phyloP scores from a whole-genome alignment of 2,113 vertebrate species.

The Corythaeola cristata region DNA sequence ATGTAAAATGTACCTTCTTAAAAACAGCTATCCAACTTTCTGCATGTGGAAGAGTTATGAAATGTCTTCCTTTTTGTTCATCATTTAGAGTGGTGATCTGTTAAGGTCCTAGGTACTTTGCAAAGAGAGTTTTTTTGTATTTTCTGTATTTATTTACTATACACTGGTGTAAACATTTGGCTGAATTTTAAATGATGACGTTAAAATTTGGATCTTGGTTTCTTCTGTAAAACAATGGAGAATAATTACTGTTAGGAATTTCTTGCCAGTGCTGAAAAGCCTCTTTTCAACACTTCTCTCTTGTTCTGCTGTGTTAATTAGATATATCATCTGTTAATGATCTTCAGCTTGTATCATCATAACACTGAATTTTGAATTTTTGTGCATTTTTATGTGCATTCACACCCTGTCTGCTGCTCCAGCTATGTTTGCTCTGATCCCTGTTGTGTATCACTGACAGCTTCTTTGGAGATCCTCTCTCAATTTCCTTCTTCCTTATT shows the following conservation, averaged over 20 bases:
- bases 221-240: neutral
- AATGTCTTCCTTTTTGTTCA: neutral
- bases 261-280: neutral
- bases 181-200: neutral
- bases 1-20: neutral
- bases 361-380: slow-evolving; percentile 1
- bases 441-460: neutral
- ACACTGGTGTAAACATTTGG: neutral
- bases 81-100: neutral
- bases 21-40: neutral
- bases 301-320: slow-evolving; percentile 38
- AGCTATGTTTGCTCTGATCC: neutral
- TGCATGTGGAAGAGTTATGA: neutral
- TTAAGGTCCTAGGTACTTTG: neutral
- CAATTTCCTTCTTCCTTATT: neutral
- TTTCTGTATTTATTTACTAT: neutral
- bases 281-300: neutral
- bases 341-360: neutral
- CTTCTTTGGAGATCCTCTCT: neutral
- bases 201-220: neutral
- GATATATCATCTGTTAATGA: neutral
- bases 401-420: neutral
- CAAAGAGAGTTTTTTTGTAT: neutral
- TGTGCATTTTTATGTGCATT: neutral
- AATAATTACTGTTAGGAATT: neutral